phyloP scores from a whole-genome alignment of 1,140 invertebrate species.

The Leucophenga varia region DNA sequence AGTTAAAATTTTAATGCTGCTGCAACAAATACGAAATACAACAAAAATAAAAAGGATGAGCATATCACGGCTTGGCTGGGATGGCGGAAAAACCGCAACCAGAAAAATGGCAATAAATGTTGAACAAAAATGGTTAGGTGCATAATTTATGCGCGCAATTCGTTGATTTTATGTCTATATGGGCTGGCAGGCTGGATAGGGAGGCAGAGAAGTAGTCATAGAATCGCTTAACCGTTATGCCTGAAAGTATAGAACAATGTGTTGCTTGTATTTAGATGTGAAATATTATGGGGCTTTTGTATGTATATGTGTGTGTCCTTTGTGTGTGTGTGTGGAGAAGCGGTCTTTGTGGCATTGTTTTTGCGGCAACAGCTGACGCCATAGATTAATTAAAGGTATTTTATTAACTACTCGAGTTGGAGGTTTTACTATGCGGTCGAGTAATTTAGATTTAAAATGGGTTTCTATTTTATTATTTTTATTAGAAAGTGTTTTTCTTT shows the following conservation, averaged over 20 bases:
- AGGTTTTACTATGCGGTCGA: background rate
- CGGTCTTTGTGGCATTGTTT: slow-evolving; percentile 9
- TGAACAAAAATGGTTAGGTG: slow-evolving; percentile 34
- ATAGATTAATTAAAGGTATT: slow-evolving; percentile 28
- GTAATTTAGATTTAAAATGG: too few relatives aligned
- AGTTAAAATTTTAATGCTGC: slow-evolving; percentile 4
- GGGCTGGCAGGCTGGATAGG: background rate
- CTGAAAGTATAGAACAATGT: slow-evolving; percentile 1
- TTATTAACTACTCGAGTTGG: slow-evolving; percentile 14
- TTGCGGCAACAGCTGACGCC: slow-evolving; percentile 36
- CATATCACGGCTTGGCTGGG: slow-evolving; percentile 3
- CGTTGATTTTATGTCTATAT: slow-evolving; percentile 31
- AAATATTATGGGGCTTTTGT: slow-evolving; percentile 1
- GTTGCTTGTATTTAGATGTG: background rate
- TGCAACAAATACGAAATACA: too few relatives aligned
- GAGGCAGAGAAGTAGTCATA: background rate
- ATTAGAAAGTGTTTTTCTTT: too few relatives aligned
- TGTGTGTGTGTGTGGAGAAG: too few relatives aligned
- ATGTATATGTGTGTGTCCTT: too few relatives aligned
- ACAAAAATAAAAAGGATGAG: too few relatives aligned
- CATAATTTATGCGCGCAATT: slow-evolving; percentile 52
- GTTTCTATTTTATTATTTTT: too few relatives aligned
- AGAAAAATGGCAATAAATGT: slow-evolving; percentile 33
- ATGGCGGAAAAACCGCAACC: background rate
- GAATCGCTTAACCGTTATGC: background rate